Evolutionary conservation across 2,888 invertebrate genomes (phyloP), one percentile per base, ranked within the genome.

Genomic region (Mallateleia sp.): DNA sequence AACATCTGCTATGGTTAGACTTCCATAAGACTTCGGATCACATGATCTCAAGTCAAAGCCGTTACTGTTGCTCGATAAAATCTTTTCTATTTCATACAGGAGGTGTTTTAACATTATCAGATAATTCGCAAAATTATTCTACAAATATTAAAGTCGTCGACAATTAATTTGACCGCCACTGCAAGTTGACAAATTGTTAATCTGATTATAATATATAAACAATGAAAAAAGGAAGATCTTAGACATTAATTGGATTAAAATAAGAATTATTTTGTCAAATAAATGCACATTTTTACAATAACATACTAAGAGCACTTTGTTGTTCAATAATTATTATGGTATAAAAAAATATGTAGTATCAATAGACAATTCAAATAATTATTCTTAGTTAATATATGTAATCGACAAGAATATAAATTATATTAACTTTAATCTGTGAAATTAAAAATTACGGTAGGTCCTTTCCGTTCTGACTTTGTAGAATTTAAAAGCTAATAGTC

Each of bases 381-480:
- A 87, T 89, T 52, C 77, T 87, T 71, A 80, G 75, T 88, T 75
- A 64, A 56, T 54, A 62, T 64, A 69, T 77, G 72, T 58, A 47
- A 75, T 69, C 75, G 82, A 45, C 20, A 64, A 60, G 72, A 80
- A 67, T 28, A 47, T n/a, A 56, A 47, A 85, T 42, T 80, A 62
- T 62, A 67, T 88, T 72, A 82, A 67, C 81, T 42, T 88, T 14
- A 77, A 78, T 38, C 87, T 80, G 69, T 78, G 64, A 15, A 92
- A 9, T 97, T 97, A 98, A 94, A 98, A 97, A 85, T 98, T 98
- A 93, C 98, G 98, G 95, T 98, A 99, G 95, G 98, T 98, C 91
- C 97, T 96, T 95, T 98, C 98, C 81, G 97, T 97, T 93, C 97
- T 97, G 86, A 98, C 97, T 95, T 97, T 98, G 96, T 98, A 98